Evolutionary conservation across 2,797 vertebrate species (phyloP), one percentile per base, ranked within the genome.

Genomic region (Acridotheres tristis): DNA sequence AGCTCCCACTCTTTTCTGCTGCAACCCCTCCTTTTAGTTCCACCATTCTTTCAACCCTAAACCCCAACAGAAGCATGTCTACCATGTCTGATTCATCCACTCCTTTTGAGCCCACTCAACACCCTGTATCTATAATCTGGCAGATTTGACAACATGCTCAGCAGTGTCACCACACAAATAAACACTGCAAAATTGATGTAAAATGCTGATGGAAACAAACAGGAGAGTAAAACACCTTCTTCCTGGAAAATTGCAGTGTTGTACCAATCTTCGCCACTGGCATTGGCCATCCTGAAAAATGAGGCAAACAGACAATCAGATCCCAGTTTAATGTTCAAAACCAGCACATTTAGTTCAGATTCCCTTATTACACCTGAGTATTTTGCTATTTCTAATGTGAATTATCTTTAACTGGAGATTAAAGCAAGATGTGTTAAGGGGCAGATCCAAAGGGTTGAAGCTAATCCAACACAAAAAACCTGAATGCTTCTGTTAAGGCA

Each of bases 161-260:
- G 40, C 25, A 65, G 30, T 17, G 32, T 48, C 48, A 16, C 54
- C n/a, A 50, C 38, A 38, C 43, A 85, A 85, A 67, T 2, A 11
- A 53, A 47, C 45, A 15, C 55, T 13, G 22, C 40, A 73, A 29
- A 90, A 43, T 12, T 13, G 14, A 45, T 63, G 76, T 55, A 2
- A 79, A 66, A 23, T 11, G 13, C 40, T 53, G 78, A n/a, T 47
- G 40, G 26, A 65, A 69, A 63, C 13, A 66, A 75, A 62, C 10
- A 78, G 36, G 42, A 42, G 40, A 88, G 54, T 15, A 57, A 74
- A 87, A 13, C 54, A 97, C 97, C 96, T 95, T 94, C 77, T 81
- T 85, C 68, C 51, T 71, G 42, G n/a, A 75, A 75, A 68, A 53
- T 12, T 54, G 32, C 17, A 0, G 11, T 19, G 88, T n/a, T 53